Percentiles rank a stretch among this genome's conserved stretches.
These are phyloP conservation scores for Podarcis siculus DNA, from an alignment of 2,797 vertebrate genomes.

Conservation along the genomic window DNA sequence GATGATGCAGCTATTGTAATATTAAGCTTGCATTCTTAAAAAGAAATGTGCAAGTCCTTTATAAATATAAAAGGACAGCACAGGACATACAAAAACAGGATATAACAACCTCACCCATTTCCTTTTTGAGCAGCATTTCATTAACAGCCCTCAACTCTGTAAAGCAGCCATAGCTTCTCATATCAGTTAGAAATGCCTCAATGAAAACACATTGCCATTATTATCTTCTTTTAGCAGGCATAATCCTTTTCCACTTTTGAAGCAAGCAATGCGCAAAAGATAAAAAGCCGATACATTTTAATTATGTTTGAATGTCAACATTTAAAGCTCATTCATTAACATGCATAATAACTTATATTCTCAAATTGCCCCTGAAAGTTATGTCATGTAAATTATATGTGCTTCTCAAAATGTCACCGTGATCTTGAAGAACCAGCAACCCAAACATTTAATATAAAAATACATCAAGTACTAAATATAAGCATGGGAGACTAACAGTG, in stretches of 20 bases:
- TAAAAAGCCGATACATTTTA: constrained; percentile 47
- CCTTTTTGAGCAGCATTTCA: constrained; percentile 44
- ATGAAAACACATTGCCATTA: constrained; percentile 26
- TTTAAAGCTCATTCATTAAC: constrained; percentile 12
- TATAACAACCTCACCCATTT: constrained; percentile 70
- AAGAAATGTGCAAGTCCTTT: neutral
- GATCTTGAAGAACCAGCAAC: neutral
- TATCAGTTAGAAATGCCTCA: constrained; percentile 58
- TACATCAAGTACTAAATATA: too few species aligned
- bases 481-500: too few species aligned
- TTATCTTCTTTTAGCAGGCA: constrained; percentile 42
- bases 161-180: constrained; percentile 32
- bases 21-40: neutral
- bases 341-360: neutral
- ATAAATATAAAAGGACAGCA: neutral
- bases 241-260: constrained; percentile 26
- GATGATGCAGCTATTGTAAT: neutral
- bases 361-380: neutral
- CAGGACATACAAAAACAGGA: constrained; percentile 47
- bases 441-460: neutral
- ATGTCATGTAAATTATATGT: neutral
- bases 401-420: neutral
- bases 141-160: constrained; percentile 30
- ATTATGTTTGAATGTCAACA: constrained; percentile 47
- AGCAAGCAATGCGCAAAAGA: constrained; percentile 49